phyloP scores from a whole-genome alignment of 2,797 vertebrate genomes.

The Notamacropus eugenii region DNA sequence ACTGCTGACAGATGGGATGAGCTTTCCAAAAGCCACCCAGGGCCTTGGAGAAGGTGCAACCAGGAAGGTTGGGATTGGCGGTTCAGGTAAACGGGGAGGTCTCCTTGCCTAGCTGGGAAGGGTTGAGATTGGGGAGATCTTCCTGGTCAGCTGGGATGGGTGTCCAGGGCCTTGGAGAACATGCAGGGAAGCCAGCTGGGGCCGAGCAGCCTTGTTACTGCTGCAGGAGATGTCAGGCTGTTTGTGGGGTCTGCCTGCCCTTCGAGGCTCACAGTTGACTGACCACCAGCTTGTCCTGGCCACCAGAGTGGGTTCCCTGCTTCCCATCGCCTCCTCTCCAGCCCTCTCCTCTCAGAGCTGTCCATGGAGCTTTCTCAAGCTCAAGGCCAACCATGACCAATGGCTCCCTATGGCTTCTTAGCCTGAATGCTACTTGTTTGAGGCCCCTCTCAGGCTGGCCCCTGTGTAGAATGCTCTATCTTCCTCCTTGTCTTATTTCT shows the following conservation, averaged over 20 bases:
- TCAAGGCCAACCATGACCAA: not conserved
- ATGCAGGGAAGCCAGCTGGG: too few relatives aligned
- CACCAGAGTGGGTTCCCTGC: not conserved
- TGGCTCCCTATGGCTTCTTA: not conserved
- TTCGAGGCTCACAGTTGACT: not conserved
- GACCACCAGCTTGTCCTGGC: not conserved
- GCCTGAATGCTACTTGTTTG: not conserved
- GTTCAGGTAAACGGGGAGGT: too few relatives aligned
- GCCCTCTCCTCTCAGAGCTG: not conserved
- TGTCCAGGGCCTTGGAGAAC: too few relatives aligned
- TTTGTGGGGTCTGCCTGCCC: too few relatives aligned
- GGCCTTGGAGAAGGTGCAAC: not conserved
- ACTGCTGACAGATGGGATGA: not conserved
- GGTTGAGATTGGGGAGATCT: not conserved
- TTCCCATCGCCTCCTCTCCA: not conserved
- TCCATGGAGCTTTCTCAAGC: too few relatives aligned
- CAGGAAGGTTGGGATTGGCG: not conserved
- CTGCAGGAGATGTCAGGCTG: too few relatives aligned
- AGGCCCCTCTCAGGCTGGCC: not conserved
- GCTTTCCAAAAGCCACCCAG: not conserved
- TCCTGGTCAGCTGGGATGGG: not conserved
- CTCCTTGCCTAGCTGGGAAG: not conserved
- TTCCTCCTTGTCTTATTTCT: not conserved
- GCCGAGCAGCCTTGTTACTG: too few relatives aligned
- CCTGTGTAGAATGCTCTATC: too few relatives aligned